phyloP scores from a whole-genome alignment of 1,140 invertebrate genomes.

The Papilio machaon region DNA sequence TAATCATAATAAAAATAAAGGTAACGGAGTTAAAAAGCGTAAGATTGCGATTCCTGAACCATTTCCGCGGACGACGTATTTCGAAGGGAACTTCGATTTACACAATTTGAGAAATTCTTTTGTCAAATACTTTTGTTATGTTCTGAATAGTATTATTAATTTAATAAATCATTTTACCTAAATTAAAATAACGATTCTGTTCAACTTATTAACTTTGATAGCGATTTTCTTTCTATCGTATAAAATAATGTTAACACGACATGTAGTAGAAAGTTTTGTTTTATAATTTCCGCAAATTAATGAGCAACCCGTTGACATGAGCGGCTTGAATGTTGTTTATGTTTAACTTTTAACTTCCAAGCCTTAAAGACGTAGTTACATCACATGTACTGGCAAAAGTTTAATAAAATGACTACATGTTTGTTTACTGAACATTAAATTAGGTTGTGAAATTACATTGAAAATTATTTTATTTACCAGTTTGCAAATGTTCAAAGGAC shows the following conservation, averaged over 20 bases:
- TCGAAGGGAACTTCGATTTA: not conserved
- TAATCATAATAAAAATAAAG: not conserved
- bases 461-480: not conserved
- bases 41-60: conserved; percentile 16
- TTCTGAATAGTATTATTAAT: not conserved
- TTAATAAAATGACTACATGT: not conserved
- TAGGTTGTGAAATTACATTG: not conserved
- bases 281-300: conserved; percentile 15
- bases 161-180: too few relatives aligned
- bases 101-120: not conserved
- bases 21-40: conserved; percentile 13
- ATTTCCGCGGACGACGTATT: not conserved
- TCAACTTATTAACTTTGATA: not conserved
- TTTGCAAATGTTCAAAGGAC: not conserved
- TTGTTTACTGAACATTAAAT: conserved; percentile 6
- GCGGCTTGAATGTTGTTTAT: not conserved
- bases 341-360: not conserved
- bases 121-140: not conserved
- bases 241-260: not conserved
- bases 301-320: not conserved
- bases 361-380: not conserved
- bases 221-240: not conserved
- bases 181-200: not conserved
- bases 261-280: not conserved
- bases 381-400: not conserved